Evolutionary conservation across 1,140 invertebrate species (phyloP), one percentile per base, ranked within the genome.

Genomic region (Pseudomyrmex pallidus): DNA sequence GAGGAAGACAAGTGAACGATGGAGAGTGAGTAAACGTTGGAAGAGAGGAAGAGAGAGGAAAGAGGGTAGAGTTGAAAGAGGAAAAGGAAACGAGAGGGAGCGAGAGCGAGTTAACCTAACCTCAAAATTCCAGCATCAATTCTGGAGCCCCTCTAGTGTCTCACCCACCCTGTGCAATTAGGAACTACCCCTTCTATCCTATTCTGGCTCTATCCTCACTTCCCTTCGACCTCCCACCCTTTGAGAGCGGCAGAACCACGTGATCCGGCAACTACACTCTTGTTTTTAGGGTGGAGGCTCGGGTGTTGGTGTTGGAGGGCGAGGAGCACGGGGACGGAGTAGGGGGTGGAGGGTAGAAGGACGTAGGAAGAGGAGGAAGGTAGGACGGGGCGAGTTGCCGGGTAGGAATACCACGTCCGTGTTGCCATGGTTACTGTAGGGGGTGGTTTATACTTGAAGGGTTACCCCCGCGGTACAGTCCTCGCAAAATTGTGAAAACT

Each of bases 81-180:
- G 44, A 77, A 82, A 74, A 35, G 35, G 67, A 77, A 67, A 63
- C 35, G 80, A 67, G 86, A 84, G 85, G 7, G 89, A 86, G 83
- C 85, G 76, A 80, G 88, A 86, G 83, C 61, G 87, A 90, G 90
- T 91, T 91, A 92, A 92, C 90, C 91, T 92, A 92, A 91, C 92
- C 92, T 93, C 92, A 92, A 93, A 93, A 93, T 93, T 93, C 91
- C 89, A 92, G 91, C 92, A 92, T 93, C 91, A 93, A 92, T 93
- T 93, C 91, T 91, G 83, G 88, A 91, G 84, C 86, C 87, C 88
- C 89, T 89, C 85, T 87, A 89, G 88, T 90, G 89, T 92, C 86
- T 88, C 89, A 91, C 89, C 91, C 87, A 92, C 82, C 90, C 90
- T 80, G 90, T 89, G 91, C 91, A 93, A 93, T 93, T 92, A 93